These are phyloP conservation scores for Ceyx cyanopectus DNA, from an alignment of 2,113 vertebrate species.

Conservation along the genomic window DNA sequence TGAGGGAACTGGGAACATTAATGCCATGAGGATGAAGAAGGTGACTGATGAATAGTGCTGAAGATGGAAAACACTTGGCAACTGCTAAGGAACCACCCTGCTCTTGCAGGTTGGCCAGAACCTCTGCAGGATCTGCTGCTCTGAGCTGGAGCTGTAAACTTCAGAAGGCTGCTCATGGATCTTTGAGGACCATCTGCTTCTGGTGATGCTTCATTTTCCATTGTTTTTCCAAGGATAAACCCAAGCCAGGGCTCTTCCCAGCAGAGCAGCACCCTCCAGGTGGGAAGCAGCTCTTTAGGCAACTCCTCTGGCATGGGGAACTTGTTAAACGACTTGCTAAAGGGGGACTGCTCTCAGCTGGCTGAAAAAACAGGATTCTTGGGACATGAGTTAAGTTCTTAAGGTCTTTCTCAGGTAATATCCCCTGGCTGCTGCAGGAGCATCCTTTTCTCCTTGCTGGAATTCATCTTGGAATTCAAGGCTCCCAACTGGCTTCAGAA, in stretches of 20 bases:
- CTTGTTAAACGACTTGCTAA: background rate
- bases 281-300: background rate
- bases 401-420: rapidly evolving
- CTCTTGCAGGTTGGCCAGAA: rapidly evolving
- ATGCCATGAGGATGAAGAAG: background rate
- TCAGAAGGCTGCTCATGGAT: background rate
- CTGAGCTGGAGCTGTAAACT: background rate
- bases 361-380: background rate
- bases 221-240: background rate
- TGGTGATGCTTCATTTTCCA: rapidly evolving
- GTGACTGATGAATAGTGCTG: background rate
- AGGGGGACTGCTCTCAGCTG: background rate
- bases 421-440: background rate
- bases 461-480: background rate
- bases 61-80: background rate
- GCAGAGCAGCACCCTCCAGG: background rate
- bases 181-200: background rate
- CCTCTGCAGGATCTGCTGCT: background rate
- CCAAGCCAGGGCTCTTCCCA: rapidly evolving
- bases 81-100: background rate
- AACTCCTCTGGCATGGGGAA: background rate
- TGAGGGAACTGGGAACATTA: background rate
- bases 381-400: background rate
- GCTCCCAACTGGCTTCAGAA: background rate
- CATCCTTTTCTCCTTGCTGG: background rate